Evolutionary conservation across 2,888 invertebrate species (phyloP), one percentile per base, ranked within the genome.

Genomic region (Microplitis manilae): DNA sequence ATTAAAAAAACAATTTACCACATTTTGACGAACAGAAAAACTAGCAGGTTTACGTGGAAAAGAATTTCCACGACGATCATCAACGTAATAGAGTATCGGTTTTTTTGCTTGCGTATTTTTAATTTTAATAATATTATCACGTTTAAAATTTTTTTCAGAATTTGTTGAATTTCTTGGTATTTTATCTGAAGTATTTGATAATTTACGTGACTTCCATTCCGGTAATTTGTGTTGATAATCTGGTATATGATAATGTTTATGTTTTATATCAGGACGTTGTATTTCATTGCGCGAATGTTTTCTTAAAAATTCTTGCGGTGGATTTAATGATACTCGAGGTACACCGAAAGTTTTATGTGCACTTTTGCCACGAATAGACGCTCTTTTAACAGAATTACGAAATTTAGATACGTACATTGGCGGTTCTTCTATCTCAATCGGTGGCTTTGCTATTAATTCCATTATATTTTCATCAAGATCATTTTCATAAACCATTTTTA

Each of bases 11-110:
- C n/a, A 20, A 20, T 1, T 38, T 38, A 30, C 13, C 30, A 30
- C 7, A 65, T 13, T 65, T 30, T 8, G 13, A 30, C 13, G 5
- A 0, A 95, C 95, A 79, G 94, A 91, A 81, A 95, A 91, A 0
- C 95, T 95, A 0, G 94, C 93, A 20, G 92, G 91, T 77, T 92
- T 90, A 59, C 95, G 90, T 83, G 92, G 91, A 85, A 93, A 92
- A 8, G 90, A 91, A 72, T 93, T 93, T 0, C 96, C 95, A 38
- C 91, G 90, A 50, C 92, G 91, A 0, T 93, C 94, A 81, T 95
- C 93, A 1, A 94, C 93, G 75, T 91, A 90, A 78, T 90, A 91
- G 17, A 92, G 93, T 78, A 92, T 92, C 0, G 92, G 92, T 40
- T 92, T 91, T 81, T 90, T 93, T 0, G 93, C 91, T 79, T 92